Conservation (phyloP, 2,888 invertebrate species). For the Psococerastis gibbosa region DNA sequence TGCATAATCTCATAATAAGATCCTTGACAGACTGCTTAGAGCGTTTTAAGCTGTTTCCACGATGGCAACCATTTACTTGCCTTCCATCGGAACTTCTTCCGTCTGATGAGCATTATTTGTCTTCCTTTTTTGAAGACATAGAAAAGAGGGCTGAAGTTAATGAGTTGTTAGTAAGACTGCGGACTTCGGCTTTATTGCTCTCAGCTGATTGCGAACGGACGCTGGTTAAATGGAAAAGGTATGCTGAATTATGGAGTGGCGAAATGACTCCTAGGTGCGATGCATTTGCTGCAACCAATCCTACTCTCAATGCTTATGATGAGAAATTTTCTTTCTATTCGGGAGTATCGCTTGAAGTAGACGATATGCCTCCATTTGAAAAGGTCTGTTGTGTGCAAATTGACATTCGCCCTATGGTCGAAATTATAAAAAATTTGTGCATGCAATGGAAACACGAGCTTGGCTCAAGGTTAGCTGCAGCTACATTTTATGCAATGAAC, state of each 20-base stretch:
- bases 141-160: constrained; percentile 48
- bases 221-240: constrained; percentile 45
- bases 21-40: constrained; percentile 58
- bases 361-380: constrained; percentile 35
- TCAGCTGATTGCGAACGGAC: constrained; percentile 29
- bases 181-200: constrained; percentile 43
- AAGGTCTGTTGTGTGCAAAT: constrained; percentile 48
- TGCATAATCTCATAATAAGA: constrained; percentile 55
- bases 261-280: constrained; percentile 57
- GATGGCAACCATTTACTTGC: constrained; percentile 76
- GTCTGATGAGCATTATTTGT: constrained; percentile 39
- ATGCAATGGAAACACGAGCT: constrained; percentile 59
- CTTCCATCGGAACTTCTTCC: constrained; percentile 44
- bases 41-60: constrained; percentile 50
- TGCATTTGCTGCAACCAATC: constrained; percentile 49
- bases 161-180: constrained; percentile 42
- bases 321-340: constrained; percentile 72
- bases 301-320: constrained; percentile 48
- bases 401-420: constrained; percentile 50
- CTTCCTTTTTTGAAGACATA: constrained; percentile 66
- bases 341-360: constrained; percentile 47
- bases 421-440: constrained; percentile 50
- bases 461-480: constrained; percentile 44
- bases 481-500: constrained; percentile 47
- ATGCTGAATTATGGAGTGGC: constrained; percentile 52